A percentile compares a stretch with the other conserved stretches of the same genome.
These are phyloP conservation scores for Sander lucioperca DNA, from an alignment of 2,113 vertebrate genomes.

Conservation along the genomic window DNA sequence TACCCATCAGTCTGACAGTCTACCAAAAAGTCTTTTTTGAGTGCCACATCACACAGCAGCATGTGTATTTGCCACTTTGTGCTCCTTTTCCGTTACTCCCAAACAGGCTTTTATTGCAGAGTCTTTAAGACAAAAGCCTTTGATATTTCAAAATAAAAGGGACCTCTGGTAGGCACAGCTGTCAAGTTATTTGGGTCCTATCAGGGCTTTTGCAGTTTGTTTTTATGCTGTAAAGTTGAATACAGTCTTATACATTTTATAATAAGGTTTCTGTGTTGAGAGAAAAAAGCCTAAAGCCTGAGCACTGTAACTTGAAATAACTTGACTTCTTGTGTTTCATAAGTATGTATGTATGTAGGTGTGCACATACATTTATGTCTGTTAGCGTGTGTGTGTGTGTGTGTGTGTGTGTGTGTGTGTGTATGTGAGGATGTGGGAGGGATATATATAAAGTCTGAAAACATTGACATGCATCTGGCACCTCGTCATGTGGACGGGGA, in stretches of 20 bases:
- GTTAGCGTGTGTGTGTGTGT: slow-evolving; percentile 30
- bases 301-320: slow-evolving; percentile 50
- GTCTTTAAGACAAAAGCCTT: slow-evolving; percentile 75
- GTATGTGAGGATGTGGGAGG: slow-evolving; percentile 64
- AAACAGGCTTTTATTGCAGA: slow-evolving; percentile 74
- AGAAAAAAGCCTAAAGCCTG: slow-evolving; percentile 21
- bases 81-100: slow-evolving; percentile 65
- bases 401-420: slow-evolving; percentile 35
- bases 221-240: slow-evolving; percentile 44
- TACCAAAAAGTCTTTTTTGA: slow-evolving; percentile 52
- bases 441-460: slow-evolving; percentile 74
- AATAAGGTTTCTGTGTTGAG: slow-evolving; percentile 24
- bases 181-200: slow-evolving; percentile 64
- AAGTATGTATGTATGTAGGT: slow-evolving; percentile 40
- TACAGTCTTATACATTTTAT: slow-evolving; percentile 38
- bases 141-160: slow-evolving; percentile 74
- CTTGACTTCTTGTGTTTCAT: slow-evolving; percentile 59
- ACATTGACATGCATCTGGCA: slow-evolving; percentile 82
- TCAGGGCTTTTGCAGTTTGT: slow-evolving; percentile 49
- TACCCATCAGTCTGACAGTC: slow-evolving; percentile 71
- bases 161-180: slow-evolving; percentile 68
- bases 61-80: slow-evolving; percentile 62
- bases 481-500: slow-evolving; percentile 74
- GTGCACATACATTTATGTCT: slow-evolving; percentile 45
- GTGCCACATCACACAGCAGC: slow-evolving; percentile 79